Evolutionary conservation across 2,113 vertebrate species (phyloP), one percentile per base, ranked within the genome.

Genomic region (Gavialis gangeticus): DNA sequence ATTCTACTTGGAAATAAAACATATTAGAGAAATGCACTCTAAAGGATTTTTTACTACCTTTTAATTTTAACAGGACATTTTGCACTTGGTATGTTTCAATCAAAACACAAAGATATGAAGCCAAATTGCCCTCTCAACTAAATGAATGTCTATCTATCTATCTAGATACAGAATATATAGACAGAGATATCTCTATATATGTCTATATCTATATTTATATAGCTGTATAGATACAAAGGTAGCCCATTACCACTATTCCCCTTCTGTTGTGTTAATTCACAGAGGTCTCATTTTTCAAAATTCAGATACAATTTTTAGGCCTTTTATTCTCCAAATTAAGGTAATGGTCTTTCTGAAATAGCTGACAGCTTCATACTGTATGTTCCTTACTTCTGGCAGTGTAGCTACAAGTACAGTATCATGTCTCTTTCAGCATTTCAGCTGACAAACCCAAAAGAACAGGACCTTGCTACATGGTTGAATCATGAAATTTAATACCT

Each of bases 311-410:
- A 83, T 87, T 93, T 82, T 17, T 85, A 82, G 57, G 56, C 24
- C 27, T 93, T 96, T 82, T 30, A 79, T 87, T 95, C 89, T 85
- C 55, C 55, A 85, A 84, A 89, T 93, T 75, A 90, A 71, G 78
- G 91, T 79, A 88, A 63, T 76, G 63, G 79, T 92, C 60, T 63
- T 86, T 76, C n/a, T 86, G 0, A 84, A 88, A 69, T 79, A 28
- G 57, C 89, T 86, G 82, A 67, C 75, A 88, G 57, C 75, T 69
- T 58, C 81, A 18, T 87, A 21, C 60, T 21, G 2, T 82, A 46
- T 89, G 75, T 89, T 4, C 80, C 63, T 79, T 64, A 63, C 57
- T 63, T 82, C 58, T 73, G 60, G 46, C 25, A n/a, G 67, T 7
- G 30, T 89, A 88, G 75, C 6, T 28, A 63, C 63, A 80, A 24